Percentiles rank a stretch among this genome's conserved stretches.
These are phyloP conservation scores for Bradypodion ventrale DNA, from an alignment of 2,797 vertebrate species.

Conservation along the genomic window DNA sequence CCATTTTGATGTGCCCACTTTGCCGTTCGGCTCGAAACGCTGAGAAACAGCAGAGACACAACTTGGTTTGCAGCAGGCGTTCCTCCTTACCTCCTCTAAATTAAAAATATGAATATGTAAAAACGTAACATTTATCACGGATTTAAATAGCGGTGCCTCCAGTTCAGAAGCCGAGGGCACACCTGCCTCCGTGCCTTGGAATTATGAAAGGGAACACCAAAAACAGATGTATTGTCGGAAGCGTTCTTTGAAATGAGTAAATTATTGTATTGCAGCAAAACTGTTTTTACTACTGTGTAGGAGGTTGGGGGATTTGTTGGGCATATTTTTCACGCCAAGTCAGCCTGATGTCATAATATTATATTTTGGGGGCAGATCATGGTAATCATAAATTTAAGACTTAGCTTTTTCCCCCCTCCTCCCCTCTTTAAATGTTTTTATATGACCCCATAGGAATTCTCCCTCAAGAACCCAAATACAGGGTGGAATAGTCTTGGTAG, in stretches of 20 bases:
- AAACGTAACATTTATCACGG: conserved; percentile 27
- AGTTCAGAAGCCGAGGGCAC: conserved; percentile 55
- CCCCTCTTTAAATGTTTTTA: conserved; percentile 55
- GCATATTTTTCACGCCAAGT: not conserved
- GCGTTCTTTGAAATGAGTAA: conserved; percentile 62
- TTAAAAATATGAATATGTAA: conserved; percentile 58
- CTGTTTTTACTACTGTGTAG: conserved; percentile 49
- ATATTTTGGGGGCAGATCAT: conserved; percentile 67
- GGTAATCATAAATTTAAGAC: conserved; percentile 76
- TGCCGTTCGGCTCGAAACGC: conserved; percentile 56
- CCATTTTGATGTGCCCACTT: too few relatives aligned
- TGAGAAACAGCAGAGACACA: conserved; percentile 46
- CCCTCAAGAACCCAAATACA: conserved; percentile 72
- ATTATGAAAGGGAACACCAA: conserved; percentile 58
- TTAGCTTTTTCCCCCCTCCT: conserved; percentile 69
- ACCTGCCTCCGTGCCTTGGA: conserved; percentile 49
- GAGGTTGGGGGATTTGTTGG: not conserved
- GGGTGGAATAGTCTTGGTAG: conserved; percentile 69
- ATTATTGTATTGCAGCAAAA: conserved; percentile 64
- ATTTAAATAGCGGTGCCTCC: conserved; percentile 57
- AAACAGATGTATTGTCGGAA: conserved; percentile 51
- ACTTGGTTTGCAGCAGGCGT: conserved; percentile 22
- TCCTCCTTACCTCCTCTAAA: conserved; percentile 18
- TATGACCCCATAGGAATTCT: conserved; percentile 71
- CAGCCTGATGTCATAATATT: conserved; percentile 62